Conservation (phyloP, 1,140 invertebrate genomes). For the Pachyrhynchus sulphureomaculatus region DNA sequence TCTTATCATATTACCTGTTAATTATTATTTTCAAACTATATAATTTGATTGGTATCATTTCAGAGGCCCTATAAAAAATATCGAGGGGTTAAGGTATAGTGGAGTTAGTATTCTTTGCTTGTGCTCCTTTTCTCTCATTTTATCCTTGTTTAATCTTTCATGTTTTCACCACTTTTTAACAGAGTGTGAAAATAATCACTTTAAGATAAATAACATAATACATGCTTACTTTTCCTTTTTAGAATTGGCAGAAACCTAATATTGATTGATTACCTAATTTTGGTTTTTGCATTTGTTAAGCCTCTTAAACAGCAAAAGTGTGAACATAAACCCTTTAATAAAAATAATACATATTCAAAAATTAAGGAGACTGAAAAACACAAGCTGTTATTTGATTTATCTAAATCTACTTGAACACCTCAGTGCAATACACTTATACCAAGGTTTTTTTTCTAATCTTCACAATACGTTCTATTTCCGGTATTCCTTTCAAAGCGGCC, state of each 20-base stretch:
- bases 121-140: conserved; percentile 1
- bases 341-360: too few species aligned
- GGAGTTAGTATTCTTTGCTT: conserved; percentile 30
- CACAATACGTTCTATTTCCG: too few species aligned
- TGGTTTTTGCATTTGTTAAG: too few species aligned
- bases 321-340: too few species aligned
- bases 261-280: too few species aligned
- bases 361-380: too few species aligned
- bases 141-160: neutral
- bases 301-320: too few species aligned
- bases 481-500: too few species aligned
- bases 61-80: conserved; percentile 28
- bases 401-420: too few species aligned
- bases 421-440: too few species aligned
- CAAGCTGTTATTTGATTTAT: too few species aligned
- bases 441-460: too few species aligned
- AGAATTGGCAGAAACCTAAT: neutral
- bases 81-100: conserved; percentile 28
- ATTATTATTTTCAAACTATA: neutral
- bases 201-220: neutral
- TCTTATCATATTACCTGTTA: neutral
- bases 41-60: neutral
- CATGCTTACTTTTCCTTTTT: neutral
- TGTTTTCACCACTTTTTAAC: neutral
- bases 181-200: neutral